phyloP scores from a whole-genome alignment of 2,888 invertebrate genomes.

The Dicyrtomina minuta region DNA sequence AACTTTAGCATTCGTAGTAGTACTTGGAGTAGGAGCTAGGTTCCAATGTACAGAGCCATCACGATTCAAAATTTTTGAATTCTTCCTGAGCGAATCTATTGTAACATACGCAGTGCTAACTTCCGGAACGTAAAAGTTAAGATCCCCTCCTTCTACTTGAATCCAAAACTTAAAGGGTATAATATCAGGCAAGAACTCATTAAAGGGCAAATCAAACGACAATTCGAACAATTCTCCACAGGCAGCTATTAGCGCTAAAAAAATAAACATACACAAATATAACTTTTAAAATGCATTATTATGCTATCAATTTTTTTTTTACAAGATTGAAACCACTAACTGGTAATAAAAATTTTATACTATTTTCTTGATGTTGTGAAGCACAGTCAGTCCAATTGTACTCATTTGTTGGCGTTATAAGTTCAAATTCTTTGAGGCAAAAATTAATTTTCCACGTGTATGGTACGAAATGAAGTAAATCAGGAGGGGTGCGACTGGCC shows the following conservation, averaged over 20 bases:
- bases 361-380: constrained; percentile 91
- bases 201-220: constrained; percentile 90
- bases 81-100: constrained; percentile 79
- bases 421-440: constrained; percentile 89
- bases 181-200: constrained; percentile 87
- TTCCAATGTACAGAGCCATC: constrained; percentile 64
- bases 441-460: constrained; percentile 94
- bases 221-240: constrained; percentile 91
- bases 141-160: constrained; percentile 89
- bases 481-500: constrained; percentile 90
- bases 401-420: constrained; percentile 89
- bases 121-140: constrained; percentile 86
- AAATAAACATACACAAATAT: constrained; percentile 32
- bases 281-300: background rate
- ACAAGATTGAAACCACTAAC: constrained; percentile 3
- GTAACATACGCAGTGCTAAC: constrained; percentile 78
- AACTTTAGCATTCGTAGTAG: background rate
- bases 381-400: constrained; percentile 99
- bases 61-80: constrained; percentile 79
- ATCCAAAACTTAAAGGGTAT: constrained; percentile 89
- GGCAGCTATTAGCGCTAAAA: constrained; percentile 76
- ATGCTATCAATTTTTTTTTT: constrained; percentile 3
- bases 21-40: constrained; percentile 48
- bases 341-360: constrained; percentile 57
- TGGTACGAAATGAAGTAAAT: constrained; percentile 91